phyloP scores from a whole-genome alignment of 2,113 vertebrate genomes.

The Nycticebus coucang region DNA sequence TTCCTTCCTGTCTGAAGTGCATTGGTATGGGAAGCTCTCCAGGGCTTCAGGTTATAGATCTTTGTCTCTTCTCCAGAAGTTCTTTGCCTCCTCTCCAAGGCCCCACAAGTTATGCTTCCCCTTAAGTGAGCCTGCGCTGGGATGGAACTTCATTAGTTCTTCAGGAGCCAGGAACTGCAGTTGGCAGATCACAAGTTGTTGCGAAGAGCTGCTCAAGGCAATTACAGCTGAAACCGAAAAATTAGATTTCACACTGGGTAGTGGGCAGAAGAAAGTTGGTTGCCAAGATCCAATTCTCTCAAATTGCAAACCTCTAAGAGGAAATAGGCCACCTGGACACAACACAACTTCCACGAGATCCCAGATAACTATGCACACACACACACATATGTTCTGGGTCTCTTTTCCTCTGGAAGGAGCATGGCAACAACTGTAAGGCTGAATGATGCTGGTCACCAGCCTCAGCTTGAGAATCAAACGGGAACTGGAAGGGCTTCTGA shows the following conservation, averaged over 20 bases:
- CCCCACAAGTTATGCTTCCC: neutral
- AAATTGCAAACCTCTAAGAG: constrained; percentile 19
- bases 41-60: no score
- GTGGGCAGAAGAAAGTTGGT: neutral
- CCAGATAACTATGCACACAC: neutral
- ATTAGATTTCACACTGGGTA: neutral
- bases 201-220: constrained; percentile 26
- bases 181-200: constrained; percentile 25
- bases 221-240: constrained; percentile 57
- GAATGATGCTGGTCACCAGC: neutral
- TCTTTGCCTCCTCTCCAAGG: neutral
- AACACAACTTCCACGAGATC: neutral
- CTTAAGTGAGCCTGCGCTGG: neutral
- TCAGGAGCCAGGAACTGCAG: neutral
- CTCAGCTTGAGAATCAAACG: neutral
- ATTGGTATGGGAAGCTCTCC: no score
- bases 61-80: no score
- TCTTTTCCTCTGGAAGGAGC: neutral
- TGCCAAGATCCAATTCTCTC: constrained; percentile 31
- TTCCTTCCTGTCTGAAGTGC: neutral
- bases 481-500: neutral
- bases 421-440: neutral
- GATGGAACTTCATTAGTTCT: constrained; percentile 7
- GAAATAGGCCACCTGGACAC: neutral
- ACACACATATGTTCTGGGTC: neutral